Evolutionary conservation across 37 sponge, comb jelly and placozoan species (phyloP).

Genomic region (Spongilla lacustris): DNA sequence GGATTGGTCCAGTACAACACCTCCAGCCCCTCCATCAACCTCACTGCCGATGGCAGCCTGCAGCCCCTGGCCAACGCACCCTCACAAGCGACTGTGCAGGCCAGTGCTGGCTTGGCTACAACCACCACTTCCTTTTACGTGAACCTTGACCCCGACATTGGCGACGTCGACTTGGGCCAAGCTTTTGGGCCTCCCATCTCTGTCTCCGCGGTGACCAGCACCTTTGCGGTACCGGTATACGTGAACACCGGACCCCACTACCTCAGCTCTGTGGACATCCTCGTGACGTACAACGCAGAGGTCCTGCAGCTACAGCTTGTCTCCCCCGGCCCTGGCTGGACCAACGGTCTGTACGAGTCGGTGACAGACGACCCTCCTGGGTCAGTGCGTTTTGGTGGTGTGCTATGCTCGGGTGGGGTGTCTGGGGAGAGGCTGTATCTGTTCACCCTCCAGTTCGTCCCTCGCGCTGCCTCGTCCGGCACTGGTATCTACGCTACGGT

Average conservation of each 20-base stretch:
- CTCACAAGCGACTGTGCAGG: not conserved
- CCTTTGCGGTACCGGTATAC: conserved; percentile 38
- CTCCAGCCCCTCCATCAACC: not conserved
- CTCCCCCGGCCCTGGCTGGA: conserved; percentile 29
- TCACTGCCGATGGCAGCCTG: conserved; percentile 12
- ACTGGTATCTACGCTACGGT: conserved; percentile 9
- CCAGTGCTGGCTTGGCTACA: not conserved
- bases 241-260: conserved; percentile 52
- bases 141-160: conserved; percentile 75
- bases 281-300: conserved; percentile 29
- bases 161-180: conserved; percentile 75
- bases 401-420: conserved; percentile 5
- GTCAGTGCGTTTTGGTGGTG: conserved; percentile 39
- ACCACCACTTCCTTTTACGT: conserved; percentile 20
- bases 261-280: conserved; percentile 59
- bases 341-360: conserved; percentile 32
- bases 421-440: conserved; percentile 34
- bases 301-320: conserved; percentile 22
- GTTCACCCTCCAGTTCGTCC: conserved; percentile 30
- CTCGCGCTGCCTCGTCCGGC: not conserved
- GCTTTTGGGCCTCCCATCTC: conserved; percentile 26
- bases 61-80: conserved; percentile 43
- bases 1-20: conserved; percentile 19
- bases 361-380: conserved; percentile 27
- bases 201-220: not conserved